Evolutionary conservation across 2,888 invertebrate genomes (phyloP).

Genomic region (Ypsolopha sequella): DNA sequence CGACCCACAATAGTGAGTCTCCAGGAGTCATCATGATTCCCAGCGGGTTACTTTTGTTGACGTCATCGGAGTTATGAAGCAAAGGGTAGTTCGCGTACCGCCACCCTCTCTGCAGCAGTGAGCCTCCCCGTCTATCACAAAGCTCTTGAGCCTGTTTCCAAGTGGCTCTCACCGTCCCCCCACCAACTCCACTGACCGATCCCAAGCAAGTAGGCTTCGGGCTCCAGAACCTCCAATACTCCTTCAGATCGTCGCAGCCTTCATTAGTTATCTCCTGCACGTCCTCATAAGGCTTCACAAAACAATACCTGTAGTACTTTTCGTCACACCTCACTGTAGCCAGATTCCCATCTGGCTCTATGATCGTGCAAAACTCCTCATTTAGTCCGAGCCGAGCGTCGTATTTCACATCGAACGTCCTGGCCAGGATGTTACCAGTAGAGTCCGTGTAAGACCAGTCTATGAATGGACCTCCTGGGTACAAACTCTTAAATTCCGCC

Average conservation of each 20-base stretch:
- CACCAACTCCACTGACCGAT: conserved; percentile 26
- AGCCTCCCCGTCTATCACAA: conserved; percentile 34
- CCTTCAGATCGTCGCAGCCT: conserved; percentile 28
- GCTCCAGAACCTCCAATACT: conserved; percentile 35
- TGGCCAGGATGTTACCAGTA: conserved; percentile 28
- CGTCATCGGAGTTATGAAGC: conserved; percentile 17
- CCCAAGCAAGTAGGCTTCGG: conserved; percentile 45
- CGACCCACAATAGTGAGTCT: conserved; percentile 23
- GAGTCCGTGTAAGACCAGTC: conserved; percentile 43
- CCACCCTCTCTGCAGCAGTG: conserved; percentile 51
- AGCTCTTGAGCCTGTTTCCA: conserved; percentile 43
- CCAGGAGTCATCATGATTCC: conserved; percentile 31
- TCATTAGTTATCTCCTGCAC: conserved; percentile 21
- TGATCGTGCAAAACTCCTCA: conserved; percentile 39
- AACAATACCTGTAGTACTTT: conserved; percentile 46
- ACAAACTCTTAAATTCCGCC: conserved; percentile 51
- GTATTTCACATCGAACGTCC: conserved; percentile 29
- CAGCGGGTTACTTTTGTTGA: conserved; percentile 31
- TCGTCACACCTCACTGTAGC: conserved; percentile 43
- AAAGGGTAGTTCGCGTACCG: conserved; percentile 42
- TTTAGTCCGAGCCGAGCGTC: conserved; percentile 22
- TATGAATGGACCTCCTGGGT: conserved; percentile 52
- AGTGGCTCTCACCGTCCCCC: conserved; percentile 42
- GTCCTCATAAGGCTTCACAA: conserved; percentile 37
- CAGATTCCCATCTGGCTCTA: conserved; percentile 36